Conservation (phyloP, 1,140 invertebrate genomes). For the Drosophila pandora region DNA sequence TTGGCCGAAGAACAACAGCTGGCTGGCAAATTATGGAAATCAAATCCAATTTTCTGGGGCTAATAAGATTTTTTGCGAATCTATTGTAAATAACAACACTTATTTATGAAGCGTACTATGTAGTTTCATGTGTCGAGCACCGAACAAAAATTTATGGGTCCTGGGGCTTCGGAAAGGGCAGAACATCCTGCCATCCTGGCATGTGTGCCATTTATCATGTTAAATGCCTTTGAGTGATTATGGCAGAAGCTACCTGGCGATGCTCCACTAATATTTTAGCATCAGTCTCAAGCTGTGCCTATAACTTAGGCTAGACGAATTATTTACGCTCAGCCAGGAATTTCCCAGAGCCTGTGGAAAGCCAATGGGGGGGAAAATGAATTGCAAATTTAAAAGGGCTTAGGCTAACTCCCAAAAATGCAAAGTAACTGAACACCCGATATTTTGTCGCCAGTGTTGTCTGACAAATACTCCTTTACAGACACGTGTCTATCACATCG, state of each 20-base stretch:
- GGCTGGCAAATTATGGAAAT: slow-evolving; percentile 36
- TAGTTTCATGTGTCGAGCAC: slow-evolving; percentile 22
- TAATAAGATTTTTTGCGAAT: neutral
- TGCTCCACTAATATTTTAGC: slow-evolving; percentile 69
- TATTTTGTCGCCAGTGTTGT: slow-evolving; percentile 7
- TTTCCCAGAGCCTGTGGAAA: slow-evolving; percentile 16
- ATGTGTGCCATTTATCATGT: slow-evolving; percentile 66
- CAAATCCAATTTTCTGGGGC: slow-evolving; percentile 12
- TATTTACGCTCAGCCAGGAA: slow-evolving; percentile 43
- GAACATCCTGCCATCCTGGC: neutral
- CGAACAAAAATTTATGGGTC: slow-evolving; percentile 61
- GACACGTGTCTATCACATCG: slow-evolving; percentile 3
- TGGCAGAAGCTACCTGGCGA: slow-evolving; percentile 55
- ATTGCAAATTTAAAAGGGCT: slow-evolving; percentile 33
- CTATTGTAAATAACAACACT: slow-evolving; percentile 17
- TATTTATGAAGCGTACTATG: slow-evolving; percentile 16
- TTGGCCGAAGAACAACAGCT: slow-evolving; percentile 29
- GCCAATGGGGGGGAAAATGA: slow-evolving; percentile 35
- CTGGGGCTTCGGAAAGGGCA: neutral
- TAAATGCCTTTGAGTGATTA: slow-evolving; percentile 78
- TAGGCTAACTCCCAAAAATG: neutral
- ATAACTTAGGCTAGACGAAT: slow-evolving; percentile 60
- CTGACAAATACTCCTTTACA: slow-evolving; percentile 7
- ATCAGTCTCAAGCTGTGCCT: slow-evolving; percentile 55
- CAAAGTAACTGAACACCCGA: neutral